phyloP scores from a whole-genome alignment of 2,888 invertebrate species.

The Sarcophaga carnaria region DNA sequence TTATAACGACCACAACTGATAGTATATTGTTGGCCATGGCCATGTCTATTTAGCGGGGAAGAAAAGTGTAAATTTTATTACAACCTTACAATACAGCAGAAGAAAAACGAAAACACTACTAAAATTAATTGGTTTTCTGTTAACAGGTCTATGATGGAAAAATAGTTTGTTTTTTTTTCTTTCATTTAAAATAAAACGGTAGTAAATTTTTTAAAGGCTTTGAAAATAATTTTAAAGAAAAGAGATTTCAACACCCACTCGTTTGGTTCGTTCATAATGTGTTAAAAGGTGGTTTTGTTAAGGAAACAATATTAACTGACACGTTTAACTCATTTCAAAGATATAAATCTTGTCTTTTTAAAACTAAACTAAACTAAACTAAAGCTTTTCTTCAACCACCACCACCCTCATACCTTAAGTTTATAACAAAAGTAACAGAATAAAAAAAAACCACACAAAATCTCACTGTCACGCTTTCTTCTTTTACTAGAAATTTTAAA shows the following conservation, averaged over 20 bases:
- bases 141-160: constrained; percentile 41
- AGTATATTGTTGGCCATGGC: constrained; percentile 7
- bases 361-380: constrained; percentile 22
- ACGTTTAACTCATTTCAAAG: constrained; percentile 68
- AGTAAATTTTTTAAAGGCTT: constrained; percentile 22
- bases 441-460: constrained; percentile 25
- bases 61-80: constrained; percentile 60
- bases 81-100: neutral
- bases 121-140: constrained; percentile 53
- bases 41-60: constrained; percentile 14
- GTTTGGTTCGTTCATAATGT: constrained; percentile 25
- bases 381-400: constrained; percentile 17
- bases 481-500: constrained; percentile 53
- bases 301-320: constrained; percentile 53
- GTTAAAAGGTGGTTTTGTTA: constrained; percentile 10
- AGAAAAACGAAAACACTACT: neutral
- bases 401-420: neutral
- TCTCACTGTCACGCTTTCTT: constrained; percentile 63
- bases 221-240: constrained; percentile 1
- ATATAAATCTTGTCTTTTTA: constrained; percentile 62
- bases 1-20: too few relatives aligned
- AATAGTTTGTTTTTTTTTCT: neutral
- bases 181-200: constrained; percentile 20
- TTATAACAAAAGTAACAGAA: constrained; percentile 5
- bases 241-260: constrained; percentile 54